A percentile compares a stretch with the other conserved stretches of the same genome.
Conservation (phyloP, 2,113 vertebrate species). For the Mesembrinibis cayennensis region DNA sequence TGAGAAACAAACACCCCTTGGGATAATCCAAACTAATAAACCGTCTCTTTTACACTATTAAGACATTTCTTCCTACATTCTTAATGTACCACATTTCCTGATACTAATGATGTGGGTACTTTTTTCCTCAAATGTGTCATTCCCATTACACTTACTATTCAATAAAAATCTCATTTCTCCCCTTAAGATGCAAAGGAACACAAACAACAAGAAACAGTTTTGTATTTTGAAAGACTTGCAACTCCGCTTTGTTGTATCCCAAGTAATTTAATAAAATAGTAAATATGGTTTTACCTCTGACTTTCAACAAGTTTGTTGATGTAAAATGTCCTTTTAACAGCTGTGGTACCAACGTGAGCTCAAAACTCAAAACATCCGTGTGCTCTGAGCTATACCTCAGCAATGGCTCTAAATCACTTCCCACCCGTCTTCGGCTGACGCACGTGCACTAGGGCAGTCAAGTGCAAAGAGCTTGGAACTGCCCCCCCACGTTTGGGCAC, state of each 20-base stretch:
- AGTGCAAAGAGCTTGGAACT: neutral
- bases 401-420: neutral
- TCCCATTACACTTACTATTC: neutral
- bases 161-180: neutral
- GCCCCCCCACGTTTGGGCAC: neutral
- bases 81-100: neutral
- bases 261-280: neutral
- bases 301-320: neutral
- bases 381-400: neutral
- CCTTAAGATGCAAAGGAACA: neutral
- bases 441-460: neutral
- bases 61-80: constrained; percentile 8
- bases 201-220: neutral
- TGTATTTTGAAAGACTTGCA: neutral
- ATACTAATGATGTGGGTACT: neutral
- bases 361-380: neutral
- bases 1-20: neutral
- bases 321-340: neutral
- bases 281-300: neutral
- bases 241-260: neutral
- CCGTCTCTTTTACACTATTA: neutral
- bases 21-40: constrained; percentile 32
- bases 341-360: neutral
- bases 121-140: neutral
- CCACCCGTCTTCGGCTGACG: neutral